These are phyloP conservation scores for Smutsia temminckii DNA, from an alignment of 2,797 vertebrate genomes.

Conservation along the genomic window DNA sequence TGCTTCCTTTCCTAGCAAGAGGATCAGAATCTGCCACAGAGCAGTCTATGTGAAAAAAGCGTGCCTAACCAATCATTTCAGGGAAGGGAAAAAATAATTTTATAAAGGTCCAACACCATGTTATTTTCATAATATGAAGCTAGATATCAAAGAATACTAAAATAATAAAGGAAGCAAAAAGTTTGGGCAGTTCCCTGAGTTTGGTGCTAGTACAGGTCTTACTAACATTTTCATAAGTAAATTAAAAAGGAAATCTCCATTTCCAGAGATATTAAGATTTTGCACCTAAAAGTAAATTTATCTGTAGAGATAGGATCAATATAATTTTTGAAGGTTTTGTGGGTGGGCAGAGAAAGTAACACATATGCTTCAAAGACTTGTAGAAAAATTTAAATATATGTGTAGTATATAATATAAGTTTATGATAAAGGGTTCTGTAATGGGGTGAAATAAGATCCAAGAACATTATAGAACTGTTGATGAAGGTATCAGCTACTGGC, in stretches of 20 bases:
- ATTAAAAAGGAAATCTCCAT: background rate
- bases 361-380: background rate
- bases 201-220: background rate
- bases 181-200: background rate
- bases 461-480: background rate
- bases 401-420: background rate
- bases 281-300: slow-evolving; percentile 14
- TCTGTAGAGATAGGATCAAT: background rate
- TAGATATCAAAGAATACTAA: background rate
- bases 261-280: background rate
- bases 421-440: background rate
- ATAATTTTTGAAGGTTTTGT: background rate
- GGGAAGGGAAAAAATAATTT: background rate
- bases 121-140: background rate
- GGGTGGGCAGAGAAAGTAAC: background rate
- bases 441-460: background rate
- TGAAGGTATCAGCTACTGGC: background rate
- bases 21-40: background rate
- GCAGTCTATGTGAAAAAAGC: background rate
- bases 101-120: background rate
- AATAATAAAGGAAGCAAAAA: slow-evolving; percentile 8
- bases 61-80: background rate
- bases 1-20: background rate
- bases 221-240: background rate
- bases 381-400: background rate